Evolutionary conservation across 2,888 invertebrate species (phyloP).

Genomic region (Lobophora halterata): DNA sequence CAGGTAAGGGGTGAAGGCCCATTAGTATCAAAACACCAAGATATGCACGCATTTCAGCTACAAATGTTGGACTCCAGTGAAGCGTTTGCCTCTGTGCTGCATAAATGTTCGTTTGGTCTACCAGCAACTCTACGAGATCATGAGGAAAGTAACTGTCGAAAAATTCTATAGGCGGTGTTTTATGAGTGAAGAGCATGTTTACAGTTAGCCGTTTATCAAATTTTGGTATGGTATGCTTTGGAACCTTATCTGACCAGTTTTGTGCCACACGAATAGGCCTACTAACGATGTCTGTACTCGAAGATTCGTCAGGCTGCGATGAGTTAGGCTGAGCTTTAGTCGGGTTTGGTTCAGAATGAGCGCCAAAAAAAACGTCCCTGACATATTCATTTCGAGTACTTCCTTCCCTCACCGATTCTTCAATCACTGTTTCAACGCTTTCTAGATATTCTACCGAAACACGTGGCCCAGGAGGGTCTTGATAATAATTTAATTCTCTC

Average conservation of each 20-base stretch:
- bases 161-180: constrained; percentile 9
- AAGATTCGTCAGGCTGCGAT: constrained; percentile 10
- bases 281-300: constrained; percentile 8
- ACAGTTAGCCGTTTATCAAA: no score
- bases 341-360: constrained; percentile 8
- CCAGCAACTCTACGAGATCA: constrained; percentile 10
- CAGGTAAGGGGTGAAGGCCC: constrained; percentile 8
- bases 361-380: constrained; percentile 1
- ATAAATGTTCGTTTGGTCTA: constrained; percentile 13
- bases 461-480: constrained; percentile 8
- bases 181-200: constrained; percentile 6
- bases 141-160: constrained; percentile 8
- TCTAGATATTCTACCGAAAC: constrained; percentile 13
- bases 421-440: constrained; percentile 10
- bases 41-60: constrained; percentile 22
- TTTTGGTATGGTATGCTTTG: constrained; percentile 6
- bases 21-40: constrained; percentile 12
- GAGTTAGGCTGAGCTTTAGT: constrained; percentile 5
- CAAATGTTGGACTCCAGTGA: constrained; percentile 14
- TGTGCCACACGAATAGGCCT: constrained; percentile 12
- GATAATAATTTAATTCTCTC: constrained; percentile 5
- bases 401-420: constrained; percentile 11
- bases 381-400: constrained; percentile 9
- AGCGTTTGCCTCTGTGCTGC: constrained; percentile 7
- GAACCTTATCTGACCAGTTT: constrained; percentile 13